phyloP scores from a whole-genome alignment of 2,888 invertebrate genomes.

The Phyllotreta striolata region DNA sequence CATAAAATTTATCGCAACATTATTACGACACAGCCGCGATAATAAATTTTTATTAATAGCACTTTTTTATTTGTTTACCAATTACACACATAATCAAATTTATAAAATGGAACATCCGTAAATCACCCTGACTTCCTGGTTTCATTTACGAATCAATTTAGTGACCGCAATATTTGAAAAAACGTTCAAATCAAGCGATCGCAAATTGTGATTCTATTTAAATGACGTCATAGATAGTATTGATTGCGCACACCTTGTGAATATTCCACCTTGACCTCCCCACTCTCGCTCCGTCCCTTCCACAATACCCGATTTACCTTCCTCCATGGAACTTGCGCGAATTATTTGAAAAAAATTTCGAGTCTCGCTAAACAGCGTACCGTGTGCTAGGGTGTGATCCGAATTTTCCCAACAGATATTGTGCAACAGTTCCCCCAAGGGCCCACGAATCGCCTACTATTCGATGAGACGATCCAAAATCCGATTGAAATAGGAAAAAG shows the following conservation, averaged over 20 bases:
- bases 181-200: too few species aligned
- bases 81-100: too few species aligned
- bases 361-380: background rate
- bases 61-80: too few species aligned
- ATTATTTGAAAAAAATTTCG: slow-evolving; percentile 10
- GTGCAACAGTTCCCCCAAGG: background rate
- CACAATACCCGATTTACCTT: background rate
- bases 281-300: background rate
- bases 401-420: background rate
- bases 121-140: too few species aligned
- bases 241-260: background rate
- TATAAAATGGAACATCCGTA: too few species aligned
- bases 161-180: too few species aligned
- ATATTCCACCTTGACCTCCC: background rate
- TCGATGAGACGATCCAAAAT: slow-evolving; percentile 42
- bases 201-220: too few species aligned
- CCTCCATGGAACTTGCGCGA: slow-evolving; percentile 19
- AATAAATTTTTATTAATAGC: too few species aligned
- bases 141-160: too few species aligned
- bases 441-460: slow-evolving; percentile 19
- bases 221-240: too few species aligned
- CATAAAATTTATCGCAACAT: too few species aligned
- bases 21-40: too few species aligned
- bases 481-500: slow-evolving; percentile 41
- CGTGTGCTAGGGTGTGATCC: slow-evolving; percentile 12